A percentile compares a stretch with the other conserved stretches of the same genome.
These are phyloP conservation scores for Gymnoscelis rufifasciata DNA, from an alignment of 2,888 invertebrate species.

Conservation along the genomic window DNA sequence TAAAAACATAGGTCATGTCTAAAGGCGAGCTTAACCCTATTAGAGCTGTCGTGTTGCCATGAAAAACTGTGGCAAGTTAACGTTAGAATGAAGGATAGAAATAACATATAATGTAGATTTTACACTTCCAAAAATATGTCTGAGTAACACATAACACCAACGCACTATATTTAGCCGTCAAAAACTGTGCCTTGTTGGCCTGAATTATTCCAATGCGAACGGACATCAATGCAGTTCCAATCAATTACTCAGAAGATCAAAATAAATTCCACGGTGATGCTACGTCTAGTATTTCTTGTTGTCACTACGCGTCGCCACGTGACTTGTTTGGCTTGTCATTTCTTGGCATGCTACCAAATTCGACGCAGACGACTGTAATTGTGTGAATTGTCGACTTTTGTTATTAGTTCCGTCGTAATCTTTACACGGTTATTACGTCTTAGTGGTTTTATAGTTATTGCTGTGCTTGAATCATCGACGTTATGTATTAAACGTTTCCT, in stretches of 20 bases:
- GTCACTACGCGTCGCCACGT: constrained; percentile 28
- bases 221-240: not conserved
- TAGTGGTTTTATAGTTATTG: constrained; percentile 1
- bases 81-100: no score
- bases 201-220: no score
- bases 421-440: constrained; percentile 9
- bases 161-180: no score
- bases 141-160: no score
- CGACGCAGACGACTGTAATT: constrained; percentile 45
- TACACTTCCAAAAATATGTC: no score
- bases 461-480: not conserved
- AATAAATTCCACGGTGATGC: not conserved
- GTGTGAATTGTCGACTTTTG: constrained; percentile 40
- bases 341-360: constrained; percentile 52
- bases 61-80: no score
- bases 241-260: constrained; percentile 1
- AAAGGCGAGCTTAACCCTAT: no score
- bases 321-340: constrained; percentile 44
- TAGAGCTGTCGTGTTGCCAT: no score
- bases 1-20: no score
- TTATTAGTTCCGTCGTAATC: constrained; percentile 19
- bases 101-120: no score
- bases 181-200: no score
- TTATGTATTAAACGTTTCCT: not conserved
- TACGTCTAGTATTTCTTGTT: constrained; percentile 15